Evolutionary conservation across 2,797 vertebrate species (phyloP).

Genomic region (Hippopotamyrus pictus): DNA sequence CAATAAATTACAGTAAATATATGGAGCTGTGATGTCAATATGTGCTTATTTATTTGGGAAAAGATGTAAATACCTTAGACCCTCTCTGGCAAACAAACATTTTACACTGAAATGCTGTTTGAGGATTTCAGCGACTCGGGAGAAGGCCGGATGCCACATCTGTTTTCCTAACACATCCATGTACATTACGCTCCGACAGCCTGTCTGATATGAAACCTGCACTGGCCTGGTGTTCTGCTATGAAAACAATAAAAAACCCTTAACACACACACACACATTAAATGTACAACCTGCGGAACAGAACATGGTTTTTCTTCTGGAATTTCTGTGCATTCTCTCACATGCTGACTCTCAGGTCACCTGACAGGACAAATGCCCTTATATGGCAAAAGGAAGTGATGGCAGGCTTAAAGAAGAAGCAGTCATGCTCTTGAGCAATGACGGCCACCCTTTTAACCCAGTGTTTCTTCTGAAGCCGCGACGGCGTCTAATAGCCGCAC

Average conservation of each 20-base stretch:
- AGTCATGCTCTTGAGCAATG: conserved; percentile 42
- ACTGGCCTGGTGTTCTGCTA: not conserved
- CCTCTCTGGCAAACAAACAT: not conserved
- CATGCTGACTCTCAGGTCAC: conserved; percentile 60
- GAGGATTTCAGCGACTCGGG: not conserved
- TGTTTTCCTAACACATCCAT: conserved; percentile 20
- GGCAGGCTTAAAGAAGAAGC: conserved; percentile 61
- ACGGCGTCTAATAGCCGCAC: conserved; percentile 14
- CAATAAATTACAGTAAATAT: not conserved
- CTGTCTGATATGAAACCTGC: not conserved
- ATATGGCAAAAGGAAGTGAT: conserved; percentile 64
- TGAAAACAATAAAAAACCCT: conserved; percentile 10
- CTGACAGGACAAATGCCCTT: conserved; percentile 67
- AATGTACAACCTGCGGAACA: conserved; percentile 31
- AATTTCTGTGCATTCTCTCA: conserved; percentile 66
- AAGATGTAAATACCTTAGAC: not conserved
- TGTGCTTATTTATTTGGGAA: not conserved
- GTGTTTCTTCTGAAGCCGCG: conserved; percentile 24
- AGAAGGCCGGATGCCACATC: not conserved
- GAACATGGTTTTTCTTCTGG: conserved; percentile 56
- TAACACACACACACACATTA: not conserved
- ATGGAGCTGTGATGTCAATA: not conserved
- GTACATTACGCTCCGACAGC: conserved; percentile 1
- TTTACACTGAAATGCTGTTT: not conserved
- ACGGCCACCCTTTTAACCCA: conserved; percentile 43